Evolutionary conservation across 2,888 invertebrate genomes (phyloP).

Genomic region (Periphyllus acericola): DNA sequence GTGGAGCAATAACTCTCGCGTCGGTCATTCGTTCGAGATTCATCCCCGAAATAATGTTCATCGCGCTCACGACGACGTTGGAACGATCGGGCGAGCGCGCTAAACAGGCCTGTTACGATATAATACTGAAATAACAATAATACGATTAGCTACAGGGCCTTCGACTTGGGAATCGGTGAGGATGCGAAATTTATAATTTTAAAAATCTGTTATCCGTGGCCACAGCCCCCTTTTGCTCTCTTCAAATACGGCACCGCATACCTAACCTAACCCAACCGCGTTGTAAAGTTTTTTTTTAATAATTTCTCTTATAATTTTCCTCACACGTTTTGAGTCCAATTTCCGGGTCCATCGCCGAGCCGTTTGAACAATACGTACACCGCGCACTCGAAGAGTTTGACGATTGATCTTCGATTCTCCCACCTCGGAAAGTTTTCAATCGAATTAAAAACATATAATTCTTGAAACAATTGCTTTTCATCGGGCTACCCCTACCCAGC

Average conservation of each 20-base stretch:
- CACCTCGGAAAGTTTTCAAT: neutral
- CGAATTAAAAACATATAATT: slow-evolving; percentile 8
- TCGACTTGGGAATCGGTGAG: too few species aligned
- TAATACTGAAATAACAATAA: too few species aligned
- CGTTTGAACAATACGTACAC: neutral
- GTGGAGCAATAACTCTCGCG: neutral
- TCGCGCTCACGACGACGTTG: too few species aligned
- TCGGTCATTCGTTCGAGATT: neutral
- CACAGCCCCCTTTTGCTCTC: too few species aligned
- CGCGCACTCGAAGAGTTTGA: neutral
- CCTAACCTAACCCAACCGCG: too few species aligned
- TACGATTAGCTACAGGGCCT: too few species aligned
- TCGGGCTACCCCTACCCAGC: neutral
- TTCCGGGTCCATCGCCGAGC: neutral
- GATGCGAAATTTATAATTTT: too few species aligned
- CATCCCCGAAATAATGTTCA: too few species aligned
- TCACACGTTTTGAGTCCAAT: neutral
- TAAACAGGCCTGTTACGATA: too few species aligned
- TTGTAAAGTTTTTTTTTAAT: too few species aligned
- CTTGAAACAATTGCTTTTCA: neutral
- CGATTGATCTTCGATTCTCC: neutral
- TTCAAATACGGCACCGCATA: too few species aligned
- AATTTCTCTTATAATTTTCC: neutral
- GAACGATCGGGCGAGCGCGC: neutral
- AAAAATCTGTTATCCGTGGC: too few species aligned